Conservation (phyloP, 2,797 vertebrate species). For the Mareca strepera region DNA sequence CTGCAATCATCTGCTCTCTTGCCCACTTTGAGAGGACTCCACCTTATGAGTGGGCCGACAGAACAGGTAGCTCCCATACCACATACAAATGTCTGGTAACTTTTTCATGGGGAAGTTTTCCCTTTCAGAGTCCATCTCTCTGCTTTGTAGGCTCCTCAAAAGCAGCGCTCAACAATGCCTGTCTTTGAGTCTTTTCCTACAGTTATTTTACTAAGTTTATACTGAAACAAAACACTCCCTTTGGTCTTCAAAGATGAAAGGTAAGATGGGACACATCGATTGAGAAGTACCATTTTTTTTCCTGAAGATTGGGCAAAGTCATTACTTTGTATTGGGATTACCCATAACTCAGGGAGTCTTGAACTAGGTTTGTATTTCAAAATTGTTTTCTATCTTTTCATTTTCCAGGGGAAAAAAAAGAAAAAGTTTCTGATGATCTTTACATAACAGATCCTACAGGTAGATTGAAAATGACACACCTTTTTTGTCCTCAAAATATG, state of each 20-base stretch:
- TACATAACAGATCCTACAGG: not conserved
- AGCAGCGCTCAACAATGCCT: not conserved
- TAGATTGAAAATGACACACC: not conserved
- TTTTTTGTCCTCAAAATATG: not conserved
- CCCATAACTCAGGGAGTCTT: not conserved
- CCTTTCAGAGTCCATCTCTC: not conserved
- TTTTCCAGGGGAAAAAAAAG: not conserved
- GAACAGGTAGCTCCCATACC: not conserved
- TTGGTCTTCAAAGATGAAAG: not conserved
- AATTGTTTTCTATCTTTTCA: rapidly evolving
- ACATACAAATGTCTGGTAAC: not conserved
- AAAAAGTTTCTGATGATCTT: not conserved
- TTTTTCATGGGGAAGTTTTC: not conserved
- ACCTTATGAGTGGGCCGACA: not conserved
- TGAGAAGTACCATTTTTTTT: not conserved
- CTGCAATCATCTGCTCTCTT: not conserved
- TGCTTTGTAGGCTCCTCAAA: not conserved
- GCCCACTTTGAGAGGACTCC: not conserved
- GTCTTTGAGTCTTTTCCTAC: not conserved
- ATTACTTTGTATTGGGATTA: not conserved
- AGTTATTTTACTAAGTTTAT: not conserved
- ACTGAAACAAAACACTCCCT: not conserved
- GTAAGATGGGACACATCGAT: rapidly evolving
- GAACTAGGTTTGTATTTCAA: not conserved
- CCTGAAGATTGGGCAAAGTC: not conserved